A percentile compares a stretch with the other conserved stretches of the same genome.
These are phyloP conservation scores for Thymelicus lineola DNA, from an alignment of 2,888 invertebrate genomes.

Conservation along the genomic window DNA sequence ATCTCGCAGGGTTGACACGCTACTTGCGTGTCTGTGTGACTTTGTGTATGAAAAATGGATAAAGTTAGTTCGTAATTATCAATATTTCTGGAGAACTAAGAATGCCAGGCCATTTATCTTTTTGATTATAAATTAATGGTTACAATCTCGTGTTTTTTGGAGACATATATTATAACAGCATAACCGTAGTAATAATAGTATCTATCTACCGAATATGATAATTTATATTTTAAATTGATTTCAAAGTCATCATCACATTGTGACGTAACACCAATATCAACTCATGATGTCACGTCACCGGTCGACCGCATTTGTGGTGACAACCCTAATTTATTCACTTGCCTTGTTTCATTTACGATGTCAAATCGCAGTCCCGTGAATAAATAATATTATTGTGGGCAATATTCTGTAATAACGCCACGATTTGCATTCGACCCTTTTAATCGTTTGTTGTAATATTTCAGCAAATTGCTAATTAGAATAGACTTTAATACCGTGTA, in stretches of 20 bases:
- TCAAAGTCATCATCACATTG: too few relatives aligned
- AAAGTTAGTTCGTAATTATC: too few relatives aligned
- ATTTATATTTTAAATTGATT: too few relatives aligned
- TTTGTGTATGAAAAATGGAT: background rate
- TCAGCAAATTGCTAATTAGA: constrained; percentile 11
- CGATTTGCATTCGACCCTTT: constrained; percentile 26
- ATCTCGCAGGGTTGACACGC: constrained; percentile 21
- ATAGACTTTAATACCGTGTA: background rate
- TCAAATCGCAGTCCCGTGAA: constrained; percentile 38
- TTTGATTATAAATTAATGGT: too few relatives aligned
- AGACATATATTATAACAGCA: too few relatives aligned
- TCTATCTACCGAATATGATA: background rate
- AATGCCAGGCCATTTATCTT: too few relatives aligned
- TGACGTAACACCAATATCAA: too few relatives aligned
- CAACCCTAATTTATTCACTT: constrained; percentile 38
- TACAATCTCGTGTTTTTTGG: too few relatives aligned
- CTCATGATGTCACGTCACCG: constrained; percentile 19
- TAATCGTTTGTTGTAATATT: constrained; percentile 13
- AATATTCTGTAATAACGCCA: constrained; percentile 19
- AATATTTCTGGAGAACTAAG: too few relatives aligned
- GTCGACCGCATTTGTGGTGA: constrained; percentile 19
- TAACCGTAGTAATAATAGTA: too few relatives aligned
- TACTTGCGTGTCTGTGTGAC: too few relatives aligned
- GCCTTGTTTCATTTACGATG: constrained; percentile 43
- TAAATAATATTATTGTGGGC: constrained; percentile 40